Conservation (phyloP, 1,140 invertebrate genomes). For the Rhizoglyphus robini region DNA sequence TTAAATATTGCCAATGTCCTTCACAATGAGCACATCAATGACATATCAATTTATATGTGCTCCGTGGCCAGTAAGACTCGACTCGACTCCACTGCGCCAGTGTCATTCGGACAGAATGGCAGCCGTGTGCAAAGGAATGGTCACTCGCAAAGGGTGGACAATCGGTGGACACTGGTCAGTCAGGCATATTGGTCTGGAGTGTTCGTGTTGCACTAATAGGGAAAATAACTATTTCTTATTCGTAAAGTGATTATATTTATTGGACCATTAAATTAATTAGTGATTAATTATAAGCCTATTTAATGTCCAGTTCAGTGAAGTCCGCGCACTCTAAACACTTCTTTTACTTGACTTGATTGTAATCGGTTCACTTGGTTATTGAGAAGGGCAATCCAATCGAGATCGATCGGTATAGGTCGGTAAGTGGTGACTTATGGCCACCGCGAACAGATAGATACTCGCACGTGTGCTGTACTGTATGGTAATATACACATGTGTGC, state of each 20-base stretch:
- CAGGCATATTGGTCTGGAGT: conserved; percentile 4
- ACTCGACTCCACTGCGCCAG: background rate
- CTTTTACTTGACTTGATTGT: background rate
- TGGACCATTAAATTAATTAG: background rate
- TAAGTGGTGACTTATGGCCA: background rate
- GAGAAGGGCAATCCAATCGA: background rate
- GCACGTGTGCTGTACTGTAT: too few relatives aligned
- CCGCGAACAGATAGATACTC: background rate
- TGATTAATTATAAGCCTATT: background rate
- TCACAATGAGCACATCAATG: too few relatives aligned
- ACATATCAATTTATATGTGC: too few relatives aligned
- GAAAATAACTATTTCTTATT: too few relatives aligned
- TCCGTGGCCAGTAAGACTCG: background rate
- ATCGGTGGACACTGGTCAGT: too few relatives aligned
- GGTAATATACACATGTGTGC: too few relatives aligned
- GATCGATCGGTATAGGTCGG: background rate
- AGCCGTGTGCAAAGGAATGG: background rate
- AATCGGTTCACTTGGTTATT: background rate
- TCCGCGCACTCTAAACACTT: background rate
- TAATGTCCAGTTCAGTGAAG: background rate
- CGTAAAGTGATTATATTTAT: too few relatives aligned
- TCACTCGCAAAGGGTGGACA: background rate
- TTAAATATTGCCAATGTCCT: too few relatives aligned
- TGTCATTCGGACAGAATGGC: background rate
- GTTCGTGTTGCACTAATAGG: too few relatives aligned